Conservation (phyloP, 2,888 invertebrate species). For the Rhyacophila evoluta region DNA sequence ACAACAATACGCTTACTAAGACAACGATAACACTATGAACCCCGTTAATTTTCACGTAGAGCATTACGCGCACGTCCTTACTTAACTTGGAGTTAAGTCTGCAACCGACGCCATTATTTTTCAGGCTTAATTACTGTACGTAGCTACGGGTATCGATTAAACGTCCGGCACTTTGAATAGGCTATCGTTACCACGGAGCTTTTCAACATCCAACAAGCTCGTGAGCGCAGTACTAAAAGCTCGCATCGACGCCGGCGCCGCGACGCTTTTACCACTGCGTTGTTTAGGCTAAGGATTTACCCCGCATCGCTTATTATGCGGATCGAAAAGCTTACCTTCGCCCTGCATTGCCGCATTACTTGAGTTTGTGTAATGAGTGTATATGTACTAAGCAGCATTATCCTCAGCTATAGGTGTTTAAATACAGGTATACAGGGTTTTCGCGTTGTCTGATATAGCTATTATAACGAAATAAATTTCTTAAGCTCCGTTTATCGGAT, state of each 20-base stretch:
- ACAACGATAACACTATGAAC: not conserved
- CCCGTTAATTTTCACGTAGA: slow-evolving; percentile 22
- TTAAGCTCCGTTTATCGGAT: not conserved
- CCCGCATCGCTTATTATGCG: slow-evolving; percentile 46
- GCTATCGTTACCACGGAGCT: slow-evolving; percentile 25
- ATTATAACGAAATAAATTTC: not conserved
- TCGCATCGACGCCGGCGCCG: slow-evolving; percentile 12
- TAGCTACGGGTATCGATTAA: slow-evolving; percentile 44
- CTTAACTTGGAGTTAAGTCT: slow-evolving; percentile 23
- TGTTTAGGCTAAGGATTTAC: slow-evolving; percentile 45
- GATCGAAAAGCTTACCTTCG: slow-evolving; percentile 46
- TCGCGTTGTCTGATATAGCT: not conserved
- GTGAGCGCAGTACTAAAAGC: slow-evolving; percentile 13
- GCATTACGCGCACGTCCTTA: slow-evolving; percentile 22
- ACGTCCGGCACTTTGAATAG: slow-evolving; percentile 32
- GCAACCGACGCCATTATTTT: slow-evolving; percentile 44
- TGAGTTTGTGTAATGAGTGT: slow-evolving; percentile 18
- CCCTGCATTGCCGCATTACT: slow-evolving; percentile 26
- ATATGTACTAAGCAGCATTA: slow-evolving; percentile 2
- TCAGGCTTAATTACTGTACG: slow-evolving; percentile 42
- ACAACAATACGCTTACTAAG: not conserved
- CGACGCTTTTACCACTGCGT: slow-evolving; percentile 30
- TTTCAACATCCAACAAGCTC: slow-evolving; percentile 16
- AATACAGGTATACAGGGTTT: not conserved
- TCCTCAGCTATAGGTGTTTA: slow-evolving; percentile 12